phyloP scores from a whole-genome alignment of 2,888 invertebrate genomes.

The Spialia ferax region DNA sequence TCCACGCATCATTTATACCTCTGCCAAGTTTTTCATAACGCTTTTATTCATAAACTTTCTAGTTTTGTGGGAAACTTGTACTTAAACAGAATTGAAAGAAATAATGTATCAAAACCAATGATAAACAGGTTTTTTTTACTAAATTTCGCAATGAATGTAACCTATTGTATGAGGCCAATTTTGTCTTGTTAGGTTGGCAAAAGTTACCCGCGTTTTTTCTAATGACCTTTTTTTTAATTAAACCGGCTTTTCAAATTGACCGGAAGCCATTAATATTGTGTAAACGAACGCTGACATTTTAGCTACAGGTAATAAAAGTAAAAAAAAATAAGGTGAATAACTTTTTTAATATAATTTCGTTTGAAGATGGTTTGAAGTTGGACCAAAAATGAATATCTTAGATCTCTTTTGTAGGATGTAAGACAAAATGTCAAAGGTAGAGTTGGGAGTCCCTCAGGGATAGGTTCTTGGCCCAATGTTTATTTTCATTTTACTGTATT shows the following conservation, averaged over 20 bases:
- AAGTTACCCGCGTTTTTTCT: constrained; percentile 40
- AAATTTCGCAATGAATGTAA: background rate
- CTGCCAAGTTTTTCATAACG: constrained; percentile 10
- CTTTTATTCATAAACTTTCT: constrained; percentile 20
- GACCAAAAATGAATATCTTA: too few relatives aligned
- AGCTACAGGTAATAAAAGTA: constrained; percentile 8
- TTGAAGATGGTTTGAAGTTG: too few relatives aligned
- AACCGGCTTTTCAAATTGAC: constrained; percentile 30
- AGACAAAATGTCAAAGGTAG: too few relatives aligned
- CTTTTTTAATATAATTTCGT: background rate
- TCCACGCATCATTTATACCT: constrained; percentile 6
- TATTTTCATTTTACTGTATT: too few relatives aligned
- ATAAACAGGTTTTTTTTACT: background rate
- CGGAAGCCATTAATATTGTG: constrained; percentile 44
- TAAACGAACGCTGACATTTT: constrained; percentile 12
- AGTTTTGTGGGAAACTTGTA: constrained; percentile 51
- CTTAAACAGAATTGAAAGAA: background rate
- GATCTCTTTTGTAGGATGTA: too few relatives aligned
- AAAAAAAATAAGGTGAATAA: background rate
- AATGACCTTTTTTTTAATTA: constrained; percentile 31
- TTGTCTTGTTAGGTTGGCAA: constrained; percentile 22
- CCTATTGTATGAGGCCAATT: background rate
- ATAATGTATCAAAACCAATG: constrained; percentile 11
- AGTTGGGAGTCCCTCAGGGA: too few relatives aligned
- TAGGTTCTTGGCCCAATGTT: too few relatives aligned